A percentile compares a stretch with the other conserved stretches of the same genome.
phyloP scores from a whole-genome alignment of 2,888 invertebrate genomes.

The Acleris emargana region DNA sequence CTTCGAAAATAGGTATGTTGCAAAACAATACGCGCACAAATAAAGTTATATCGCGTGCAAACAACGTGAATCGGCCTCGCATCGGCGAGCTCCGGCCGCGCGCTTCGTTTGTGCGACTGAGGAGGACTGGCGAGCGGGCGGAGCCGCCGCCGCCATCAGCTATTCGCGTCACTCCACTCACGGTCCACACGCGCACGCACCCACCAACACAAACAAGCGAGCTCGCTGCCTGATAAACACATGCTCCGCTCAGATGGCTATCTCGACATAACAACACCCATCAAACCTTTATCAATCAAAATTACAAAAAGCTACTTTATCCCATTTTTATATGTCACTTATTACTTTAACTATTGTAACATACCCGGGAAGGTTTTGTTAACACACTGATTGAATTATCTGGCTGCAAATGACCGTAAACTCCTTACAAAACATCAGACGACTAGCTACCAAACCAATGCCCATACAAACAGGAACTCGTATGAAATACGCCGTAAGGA shows the following conservation, averaged over 20 bases:
- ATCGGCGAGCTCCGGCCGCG: conserved; percentile 56
- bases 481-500: conserved; percentile 14
- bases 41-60: conserved; percentile 22
- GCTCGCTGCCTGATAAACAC: conserved; percentile 60
- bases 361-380: too few species aligned
- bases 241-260: conserved; percentile 53
- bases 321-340: too few species aligned
- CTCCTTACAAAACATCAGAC: too few species aligned
- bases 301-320: conserved; percentile 35
- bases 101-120: conserved; percentile 42
- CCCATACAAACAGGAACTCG: conserved; percentile 31
- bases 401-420: too few species aligned
- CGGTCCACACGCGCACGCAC: conserved; percentile 75
- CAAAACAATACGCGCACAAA: conserved; percentile 29
- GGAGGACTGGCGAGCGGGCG: conserved; percentile 62
- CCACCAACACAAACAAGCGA: conserved; percentile 74
- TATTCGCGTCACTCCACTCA: conserved; percentile 78
- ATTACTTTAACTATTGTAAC: too few species aligned
- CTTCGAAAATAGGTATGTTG: conserved; percentile 44
- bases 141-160: conserved; percentile 59
- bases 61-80: conserved; percentile 65
- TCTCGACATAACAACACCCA: conserved; percentile 48
- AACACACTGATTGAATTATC: too few species aligned
- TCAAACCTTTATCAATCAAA: conserved; percentile 48
- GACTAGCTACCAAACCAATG: too few species aligned